A percentile compares a stretch with the other conserved stretches of the same genome.
Conservation (phyloP, 2,888 invertebrate genomes). For the Physocephala rufipes region DNA sequence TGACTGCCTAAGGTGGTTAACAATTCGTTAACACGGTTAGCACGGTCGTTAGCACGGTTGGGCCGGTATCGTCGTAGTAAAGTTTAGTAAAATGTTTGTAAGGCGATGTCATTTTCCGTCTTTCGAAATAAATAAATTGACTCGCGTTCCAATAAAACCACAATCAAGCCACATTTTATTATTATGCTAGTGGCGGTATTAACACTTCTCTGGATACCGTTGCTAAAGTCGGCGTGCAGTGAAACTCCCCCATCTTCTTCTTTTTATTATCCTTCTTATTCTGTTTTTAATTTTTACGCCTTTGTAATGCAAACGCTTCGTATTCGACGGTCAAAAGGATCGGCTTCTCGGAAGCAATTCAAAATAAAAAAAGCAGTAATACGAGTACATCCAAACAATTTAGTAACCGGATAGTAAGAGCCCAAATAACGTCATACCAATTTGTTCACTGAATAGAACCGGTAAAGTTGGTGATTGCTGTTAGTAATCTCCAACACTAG, state of each 20-base stretch:
- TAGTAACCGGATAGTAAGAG: too few relatives aligned
- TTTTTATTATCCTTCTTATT: too few relatives aligned
- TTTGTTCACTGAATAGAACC: too few relatives aligned
- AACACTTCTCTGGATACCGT: neutral
- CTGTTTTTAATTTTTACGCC: conserved; percentile 16
- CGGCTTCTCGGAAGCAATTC: conserved; percentile 4
- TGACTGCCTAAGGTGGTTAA: neutral
- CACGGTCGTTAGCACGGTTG: too few relatives aligned
- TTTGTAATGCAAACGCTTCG: conserved; percentile 4
- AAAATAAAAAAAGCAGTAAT: conserved; percentile 19
- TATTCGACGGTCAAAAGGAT: neutral
- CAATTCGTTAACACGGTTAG: too few relatives aligned
- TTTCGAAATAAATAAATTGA: neutral
- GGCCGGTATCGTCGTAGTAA: neutral
- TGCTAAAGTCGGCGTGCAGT: neutral
- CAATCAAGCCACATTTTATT: neutral
- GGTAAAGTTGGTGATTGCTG: too few relatives aligned
- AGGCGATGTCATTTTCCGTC: neutral
- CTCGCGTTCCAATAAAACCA: neutral
- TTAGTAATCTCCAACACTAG: too few relatives aligned
- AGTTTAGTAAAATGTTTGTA: neutral
- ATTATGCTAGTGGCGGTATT: too few relatives aligned
- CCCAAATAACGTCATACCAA: too few relatives aligned
- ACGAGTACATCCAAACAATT: neutral
- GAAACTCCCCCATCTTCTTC: too few relatives aligned